These are phyloP conservation scores for Phorcus lineatus DNA, from an alignment of 2,888 invertebrate species.

Conservation along the genomic window DNA sequence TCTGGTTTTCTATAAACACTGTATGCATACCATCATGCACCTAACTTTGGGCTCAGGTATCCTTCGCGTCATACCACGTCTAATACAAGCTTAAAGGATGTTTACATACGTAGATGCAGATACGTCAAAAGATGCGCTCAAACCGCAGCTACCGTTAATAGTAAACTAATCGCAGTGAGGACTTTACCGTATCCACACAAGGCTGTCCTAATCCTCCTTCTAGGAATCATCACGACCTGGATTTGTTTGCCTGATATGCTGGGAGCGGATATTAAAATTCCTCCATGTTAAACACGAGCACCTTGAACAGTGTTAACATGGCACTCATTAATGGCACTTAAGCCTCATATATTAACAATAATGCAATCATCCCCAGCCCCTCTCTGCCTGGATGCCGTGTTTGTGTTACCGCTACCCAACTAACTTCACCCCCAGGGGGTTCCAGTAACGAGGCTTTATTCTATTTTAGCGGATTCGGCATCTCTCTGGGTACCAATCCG, in stretches of 20 bases:
- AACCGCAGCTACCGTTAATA: no score
- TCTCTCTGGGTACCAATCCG: background rate
- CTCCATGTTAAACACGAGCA: background rate
- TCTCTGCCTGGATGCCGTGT: background rate
- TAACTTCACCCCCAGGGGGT: background rate
- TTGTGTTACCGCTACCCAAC: conserved; percentile 7
- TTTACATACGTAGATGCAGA: no score
- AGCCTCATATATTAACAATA: conserved; percentile 10
- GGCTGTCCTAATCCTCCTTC: no score
- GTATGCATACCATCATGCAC: no score
- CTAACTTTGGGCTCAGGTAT: no score
- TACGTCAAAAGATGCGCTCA: no score
- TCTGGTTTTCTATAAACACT: no score
- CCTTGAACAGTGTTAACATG: background rate
- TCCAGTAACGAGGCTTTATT: background rate
- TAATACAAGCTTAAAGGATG: no score
- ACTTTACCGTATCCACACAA: no score
- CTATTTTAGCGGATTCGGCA: background rate
- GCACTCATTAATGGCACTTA: conserved; percentile 10
- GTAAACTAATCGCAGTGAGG: no score
- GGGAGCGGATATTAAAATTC: background rate
- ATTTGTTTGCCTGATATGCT: background rate
- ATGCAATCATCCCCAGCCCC: background rate
- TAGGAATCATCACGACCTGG: background rate
- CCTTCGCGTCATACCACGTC: no score